Conservation (phyloP, 2,797 vertebrate genomes). For the Galagoides demidoff region DNA sequence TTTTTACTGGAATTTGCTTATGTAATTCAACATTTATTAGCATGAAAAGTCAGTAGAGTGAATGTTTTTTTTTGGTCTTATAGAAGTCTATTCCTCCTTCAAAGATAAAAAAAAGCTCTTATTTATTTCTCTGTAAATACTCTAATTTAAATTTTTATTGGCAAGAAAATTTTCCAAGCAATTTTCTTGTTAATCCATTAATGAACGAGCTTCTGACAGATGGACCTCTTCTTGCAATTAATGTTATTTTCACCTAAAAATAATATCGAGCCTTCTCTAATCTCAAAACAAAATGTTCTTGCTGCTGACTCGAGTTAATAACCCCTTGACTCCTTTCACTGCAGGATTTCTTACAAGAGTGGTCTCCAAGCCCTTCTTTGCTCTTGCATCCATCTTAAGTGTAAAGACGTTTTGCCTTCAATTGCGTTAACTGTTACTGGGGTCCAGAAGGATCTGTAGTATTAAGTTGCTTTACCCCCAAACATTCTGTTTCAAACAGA, state of each 20-base stretch:
- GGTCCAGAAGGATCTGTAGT: not conserved
- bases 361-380: not conserved
- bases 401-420: not conserved
- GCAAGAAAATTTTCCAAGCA: constrained; percentile 64
- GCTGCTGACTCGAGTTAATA: not conserved
- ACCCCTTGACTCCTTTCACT: not conserved
- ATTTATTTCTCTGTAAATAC: constrained; percentile 44
- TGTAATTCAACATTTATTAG: constrained; percentile 69
- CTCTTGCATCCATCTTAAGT: not conserved
- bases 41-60: constrained; percentile 33
- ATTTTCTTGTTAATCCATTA: constrained; percentile 75
- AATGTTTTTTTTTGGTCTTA: constrained; percentile 53
- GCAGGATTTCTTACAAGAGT: not conserved
- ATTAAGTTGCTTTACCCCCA: not conserved
- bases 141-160: constrained; percentile 72
- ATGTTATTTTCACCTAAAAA: constrained; percentile 71
- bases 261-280: constrained; percentile 50
- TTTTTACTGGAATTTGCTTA: constrained; percentile 66
- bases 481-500: not conserved
- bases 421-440: not conserved
- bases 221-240: constrained; percentile 59
- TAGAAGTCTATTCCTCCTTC: constrained; percentile 44
- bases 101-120: not conserved
- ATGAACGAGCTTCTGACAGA: constrained; percentile 71
- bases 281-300: constrained; percentile 48